Evolutionary conservation across 2,888 invertebrate species (phyloP).

Genomic region (Metalampra italica): DNA sequence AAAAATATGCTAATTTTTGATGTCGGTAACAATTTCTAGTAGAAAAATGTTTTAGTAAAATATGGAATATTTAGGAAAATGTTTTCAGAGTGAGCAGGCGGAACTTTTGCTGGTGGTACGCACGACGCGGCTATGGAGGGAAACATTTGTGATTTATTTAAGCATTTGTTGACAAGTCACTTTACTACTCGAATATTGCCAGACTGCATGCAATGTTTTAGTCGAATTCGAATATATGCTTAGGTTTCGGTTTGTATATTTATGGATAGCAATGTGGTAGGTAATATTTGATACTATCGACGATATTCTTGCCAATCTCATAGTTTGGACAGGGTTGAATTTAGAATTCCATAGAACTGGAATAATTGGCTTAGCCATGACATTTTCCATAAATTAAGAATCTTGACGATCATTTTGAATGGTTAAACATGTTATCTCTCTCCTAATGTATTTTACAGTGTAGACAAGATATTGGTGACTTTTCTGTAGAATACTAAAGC

Average conservation of each 20-base stretch:
- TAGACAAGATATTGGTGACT: no score
- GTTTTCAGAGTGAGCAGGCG: no score
- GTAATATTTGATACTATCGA: conserved; percentile 33
- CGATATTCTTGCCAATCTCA: conserved; percentile 47
- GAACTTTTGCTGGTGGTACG: no score
- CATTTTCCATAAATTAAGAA: not conserved
- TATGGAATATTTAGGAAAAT: no score
- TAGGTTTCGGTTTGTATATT: not conserved
- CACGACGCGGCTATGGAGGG: conserved; percentile 25
- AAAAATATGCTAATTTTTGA: no score
- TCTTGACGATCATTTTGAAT: not conserved
- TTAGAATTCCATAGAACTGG: not conserved
- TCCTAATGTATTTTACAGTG: no score
- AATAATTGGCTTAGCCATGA: no score
- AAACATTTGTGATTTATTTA: conserved; percentile 50
- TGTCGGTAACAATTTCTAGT: no score
- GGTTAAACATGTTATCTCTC: no score
- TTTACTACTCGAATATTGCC: conserved; percentile 30
- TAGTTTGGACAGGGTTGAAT: conserved; percentile 22
- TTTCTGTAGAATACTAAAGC: not conserved
- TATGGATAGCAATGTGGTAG: not conserved
- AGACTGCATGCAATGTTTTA: conserved; percentile 12
- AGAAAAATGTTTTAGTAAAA: no score
- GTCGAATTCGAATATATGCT: not conserved
- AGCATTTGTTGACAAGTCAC: conserved; percentile 57